These are phyloP conservation scores for Tympanuchus pallidicinctus DNA, from an alignment of 2,113 vertebrate species.

Conservation along the genomic window DNA sequence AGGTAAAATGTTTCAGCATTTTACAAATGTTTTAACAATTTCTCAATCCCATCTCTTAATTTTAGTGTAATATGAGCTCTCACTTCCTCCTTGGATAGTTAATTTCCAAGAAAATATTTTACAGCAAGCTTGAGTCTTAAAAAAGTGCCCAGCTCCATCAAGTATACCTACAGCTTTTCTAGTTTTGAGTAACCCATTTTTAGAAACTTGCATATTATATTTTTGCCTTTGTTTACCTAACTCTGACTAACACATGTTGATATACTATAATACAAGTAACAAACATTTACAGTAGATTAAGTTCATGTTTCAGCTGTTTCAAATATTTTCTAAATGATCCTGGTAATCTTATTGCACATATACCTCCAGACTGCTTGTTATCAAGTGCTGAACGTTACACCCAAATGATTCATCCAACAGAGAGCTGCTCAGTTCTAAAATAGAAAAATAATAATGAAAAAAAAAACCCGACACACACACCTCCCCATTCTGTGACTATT, in stretches of 20 bases:
- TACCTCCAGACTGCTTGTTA: conserved; percentile 36
- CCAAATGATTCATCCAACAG: conserved; percentile 53
- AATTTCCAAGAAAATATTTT: neutral
- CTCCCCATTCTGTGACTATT: neutral
- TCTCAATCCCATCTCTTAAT: neutral
- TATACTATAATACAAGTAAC: conserved; percentile 18
- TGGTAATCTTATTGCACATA: conserved; percentile 29
- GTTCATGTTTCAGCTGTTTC: neutral
- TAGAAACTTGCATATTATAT: neutral
- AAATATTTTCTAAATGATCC: conserved; percentile 47
- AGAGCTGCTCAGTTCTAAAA: neutral
- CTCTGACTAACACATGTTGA: conserved; percentile 24
- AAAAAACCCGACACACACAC: no score
- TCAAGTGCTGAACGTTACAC: conserved; percentile 25
- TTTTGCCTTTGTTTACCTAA: conserved; percentile 4
- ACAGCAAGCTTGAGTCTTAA: neutral
- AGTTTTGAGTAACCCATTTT: neutral
- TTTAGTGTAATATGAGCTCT: neutral
- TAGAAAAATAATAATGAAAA: neutral
- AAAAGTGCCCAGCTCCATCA: neutral
- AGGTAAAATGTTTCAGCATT: neutral
- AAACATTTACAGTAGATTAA: conserved; percentile 61
- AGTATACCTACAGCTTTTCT: neutral
- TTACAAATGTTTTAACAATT: neutral
- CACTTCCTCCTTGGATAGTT: neutral